Conservation (phyloP, 2,797 vertebrate species). For the Poeciliopsis paucimaculata region DNA sequence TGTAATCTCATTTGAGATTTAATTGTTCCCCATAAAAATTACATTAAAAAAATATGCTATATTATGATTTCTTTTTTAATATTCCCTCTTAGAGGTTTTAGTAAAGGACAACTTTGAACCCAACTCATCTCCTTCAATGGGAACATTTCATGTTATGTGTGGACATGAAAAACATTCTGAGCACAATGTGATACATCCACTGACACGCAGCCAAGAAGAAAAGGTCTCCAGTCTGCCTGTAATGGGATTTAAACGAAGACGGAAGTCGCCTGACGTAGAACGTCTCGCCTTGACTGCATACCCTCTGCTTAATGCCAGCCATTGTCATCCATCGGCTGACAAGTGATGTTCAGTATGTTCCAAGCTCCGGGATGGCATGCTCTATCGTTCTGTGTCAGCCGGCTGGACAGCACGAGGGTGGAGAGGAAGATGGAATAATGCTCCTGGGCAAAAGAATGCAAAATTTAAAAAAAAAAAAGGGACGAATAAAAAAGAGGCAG, state of each 20-base stretch:
- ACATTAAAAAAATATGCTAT: not conserved
- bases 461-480: constrained; percentile 23
- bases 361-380: constrained; percentile 62
- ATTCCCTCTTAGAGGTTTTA: constrained; percentile 28
- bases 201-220: constrained; percentile 47
- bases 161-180: constrained; percentile 28
- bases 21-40: not conserved
- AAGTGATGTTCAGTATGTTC: constrained; percentile 63
- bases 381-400: constrained; percentile 63
- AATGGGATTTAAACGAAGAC: constrained; percentile 65
- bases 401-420: constrained; percentile 54
- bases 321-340: constrained; percentile 61
- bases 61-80: not conserved
- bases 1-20: not conserved
- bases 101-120: constrained; percentile 27
- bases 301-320: constrained; percentile 50
- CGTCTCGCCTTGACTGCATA: constrained; percentile 22
- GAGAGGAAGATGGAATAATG: constrained; percentile 56
- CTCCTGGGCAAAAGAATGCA: constrained; percentile 56
- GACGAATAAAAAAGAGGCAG: constrained; percentile 28
- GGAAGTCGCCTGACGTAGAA: constrained; percentile 52
- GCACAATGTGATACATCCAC: constrained; percentile 33
- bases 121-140: constrained; percentile 30
- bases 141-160: constrained; percentile 27
- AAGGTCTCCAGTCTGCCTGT: constrained; percentile 39